phyloP scores from a whole-genome alignment of 1,140 invertebrate genomes.

The Grapholita molesta region DNA sequence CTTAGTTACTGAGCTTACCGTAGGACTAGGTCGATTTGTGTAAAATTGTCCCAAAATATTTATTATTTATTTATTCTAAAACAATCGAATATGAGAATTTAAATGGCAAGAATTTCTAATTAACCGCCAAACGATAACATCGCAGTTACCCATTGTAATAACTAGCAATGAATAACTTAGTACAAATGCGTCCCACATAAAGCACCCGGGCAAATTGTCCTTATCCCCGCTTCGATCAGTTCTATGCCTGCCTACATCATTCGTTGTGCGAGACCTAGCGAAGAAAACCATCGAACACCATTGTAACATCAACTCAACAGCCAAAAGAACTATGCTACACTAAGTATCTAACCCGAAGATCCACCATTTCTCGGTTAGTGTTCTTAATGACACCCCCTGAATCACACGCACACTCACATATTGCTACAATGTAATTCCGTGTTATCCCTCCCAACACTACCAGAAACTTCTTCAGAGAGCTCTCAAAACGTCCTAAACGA shows the following conservation, averaged over 20 bases:
- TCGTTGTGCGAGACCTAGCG: neutral
- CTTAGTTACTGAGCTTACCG: too few species aligned
- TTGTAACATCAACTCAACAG: neutral
- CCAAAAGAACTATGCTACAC: neutral
- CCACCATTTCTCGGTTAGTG: neutral
- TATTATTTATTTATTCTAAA: too few species aligned
- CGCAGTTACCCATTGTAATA: neutral
- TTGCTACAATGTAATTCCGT: slow-evolving; percentile 13
- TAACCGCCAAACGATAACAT: neutral
- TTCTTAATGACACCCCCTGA: neutral
- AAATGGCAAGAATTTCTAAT: neutral
- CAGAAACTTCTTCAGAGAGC: neutral
- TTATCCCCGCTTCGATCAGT: slow-evolving; percentile 10
- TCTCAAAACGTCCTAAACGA: neutral
- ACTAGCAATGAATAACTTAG: slow-evolving; percentile 14
- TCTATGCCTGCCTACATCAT: neutral
- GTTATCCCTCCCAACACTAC: slow-evolving; percentile 14
- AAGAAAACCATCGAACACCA: neutral
- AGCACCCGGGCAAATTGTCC: slow-evolving; percentile 9
- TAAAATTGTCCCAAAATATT: too few species aligned
- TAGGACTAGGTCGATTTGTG: too few species aligned
- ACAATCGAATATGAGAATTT: neutral
- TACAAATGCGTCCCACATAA: neutral
- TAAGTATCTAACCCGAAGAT: neutral
- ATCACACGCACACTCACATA: neutral